Percentiles rank a stretch among this genome's conserved stretches.
These are phyloP conservation scores for Ammospiza maritima DNA, from an alignment of 2,797 vertebrate genomes.

Conservation along the genomic window DNA sequence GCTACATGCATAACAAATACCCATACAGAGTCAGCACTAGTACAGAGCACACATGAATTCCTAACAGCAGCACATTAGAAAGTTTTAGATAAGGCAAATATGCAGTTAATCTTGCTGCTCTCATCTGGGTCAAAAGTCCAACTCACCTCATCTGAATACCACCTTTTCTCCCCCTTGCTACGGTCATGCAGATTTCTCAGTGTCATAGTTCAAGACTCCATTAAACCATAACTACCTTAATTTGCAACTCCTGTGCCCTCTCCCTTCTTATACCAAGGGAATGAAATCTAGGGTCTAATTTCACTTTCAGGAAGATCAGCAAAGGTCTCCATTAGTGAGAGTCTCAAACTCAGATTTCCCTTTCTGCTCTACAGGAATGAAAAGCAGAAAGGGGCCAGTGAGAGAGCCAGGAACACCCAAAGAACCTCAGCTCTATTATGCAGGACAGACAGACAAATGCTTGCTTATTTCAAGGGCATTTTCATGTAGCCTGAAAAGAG, in stretches of 20 bases:
- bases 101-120: not conserved
- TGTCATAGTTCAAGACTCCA: constrained; percentile 8
- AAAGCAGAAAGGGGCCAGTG: not conserved
- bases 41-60: not conserved
- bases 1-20: rapidly evolving
- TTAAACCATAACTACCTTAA: not conserved
- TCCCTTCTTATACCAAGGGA: rapidly evolving
- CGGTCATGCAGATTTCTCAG: not conserved
- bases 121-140: not conserved
- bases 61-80: not conserved
- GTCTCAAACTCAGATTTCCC: not conserved
- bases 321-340: not conserved
- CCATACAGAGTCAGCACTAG: not conserved
- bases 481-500: not conserved
- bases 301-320: not conserved
- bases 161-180: not conserved
- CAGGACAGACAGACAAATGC: not conserved
- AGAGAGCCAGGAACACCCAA: not conserved
- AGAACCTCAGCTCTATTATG: not conserved
- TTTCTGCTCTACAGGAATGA: not conserved
- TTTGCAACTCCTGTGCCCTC: not conserved
- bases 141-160: not conserved
- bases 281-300: not conserved
- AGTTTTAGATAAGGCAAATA: not conserved
- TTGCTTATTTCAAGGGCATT: not conserved